These are phyloP conservation scores for Delichon dasypus DNA, from an alignment of 2,797 vertebrate genomes.

Conservation along the genomic window DNA sequence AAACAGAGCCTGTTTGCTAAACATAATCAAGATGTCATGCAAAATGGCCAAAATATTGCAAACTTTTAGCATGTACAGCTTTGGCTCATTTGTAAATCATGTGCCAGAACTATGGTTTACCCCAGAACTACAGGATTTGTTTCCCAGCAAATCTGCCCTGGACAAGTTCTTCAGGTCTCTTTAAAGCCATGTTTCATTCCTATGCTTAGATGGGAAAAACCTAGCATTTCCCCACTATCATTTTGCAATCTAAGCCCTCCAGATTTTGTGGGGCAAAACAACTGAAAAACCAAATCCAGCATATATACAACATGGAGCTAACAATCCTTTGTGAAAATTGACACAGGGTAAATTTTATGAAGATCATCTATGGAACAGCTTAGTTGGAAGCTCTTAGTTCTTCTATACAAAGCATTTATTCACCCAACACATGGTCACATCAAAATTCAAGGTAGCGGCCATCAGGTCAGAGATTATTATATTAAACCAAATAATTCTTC, in stretches of 20 bases:
- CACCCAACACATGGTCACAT: neutral
- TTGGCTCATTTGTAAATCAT: neutral
- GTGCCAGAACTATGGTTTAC: neutral
- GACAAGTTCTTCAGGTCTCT: neutral
- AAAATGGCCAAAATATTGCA: neutral
- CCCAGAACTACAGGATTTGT: neutral
- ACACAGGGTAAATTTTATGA: neutral
- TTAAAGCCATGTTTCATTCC: neutral
- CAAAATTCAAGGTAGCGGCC: neutral
- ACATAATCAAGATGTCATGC: neutral
- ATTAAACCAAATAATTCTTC: neutral
- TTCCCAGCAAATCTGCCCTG: neutral
- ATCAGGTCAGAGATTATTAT: neutral
- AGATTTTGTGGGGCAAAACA: neutral
- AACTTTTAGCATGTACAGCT: neutral
- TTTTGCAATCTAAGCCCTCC: neutral
- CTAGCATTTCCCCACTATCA: accelerated
- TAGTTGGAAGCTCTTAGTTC: neutral
- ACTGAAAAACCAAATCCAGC: neutral
- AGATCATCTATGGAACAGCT: neutral
- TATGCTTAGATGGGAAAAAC: neutral
- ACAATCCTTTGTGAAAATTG: neutral
- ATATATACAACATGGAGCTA: neutral
- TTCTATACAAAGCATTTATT: neutral
- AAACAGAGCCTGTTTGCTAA: neutral